Conservation (phyloP, 1,140 invertebrate genomes). For the Aphelenchoides besseyi region DNA sequence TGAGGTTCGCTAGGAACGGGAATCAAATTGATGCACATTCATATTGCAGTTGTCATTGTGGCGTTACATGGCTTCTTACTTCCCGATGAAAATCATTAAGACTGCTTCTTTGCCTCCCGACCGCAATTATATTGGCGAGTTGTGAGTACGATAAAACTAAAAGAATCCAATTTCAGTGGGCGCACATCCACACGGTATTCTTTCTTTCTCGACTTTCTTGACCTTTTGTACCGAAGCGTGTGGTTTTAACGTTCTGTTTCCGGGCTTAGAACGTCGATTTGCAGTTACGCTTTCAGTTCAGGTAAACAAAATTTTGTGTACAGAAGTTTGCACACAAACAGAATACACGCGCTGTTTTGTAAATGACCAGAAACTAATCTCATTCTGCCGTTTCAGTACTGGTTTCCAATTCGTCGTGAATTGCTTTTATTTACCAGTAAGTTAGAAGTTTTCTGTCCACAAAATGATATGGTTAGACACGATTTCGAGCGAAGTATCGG, state of each 20-base stretch:
- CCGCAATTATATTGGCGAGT: conserved; percentile 65
- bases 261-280: conserved; percentile 72
- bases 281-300: conserved; percentile 74
- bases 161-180: conserved; percentile 63
- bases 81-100: conserved; percentile 64
- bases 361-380: too few species aligned
- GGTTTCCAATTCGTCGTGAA: conserved; percentile 78
- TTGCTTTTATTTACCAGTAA: conserved; percentile 62
- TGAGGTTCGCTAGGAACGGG: background rate
- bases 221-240: conserved; percentile 74
- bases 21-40: background rate
- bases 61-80: too few species aligned
- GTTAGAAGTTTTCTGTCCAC: background rate
- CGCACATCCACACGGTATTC: conserved; percentile 78
- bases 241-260: conserved; percentile 74
- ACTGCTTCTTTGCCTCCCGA: conserved; percentile 64
- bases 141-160: conserved; percentile 70
- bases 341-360: too few species aligned
- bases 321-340: too few species aligned
- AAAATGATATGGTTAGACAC: background rate
- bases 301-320: too few species aligned
- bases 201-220: conserved; percentile 19
- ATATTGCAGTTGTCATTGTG: conserved; percentile 33
- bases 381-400: conserved; percentile 77
- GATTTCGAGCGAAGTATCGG: background rate